phyloP scores from a whole-genome alignment of 2,888 invertebrate species.

The Philaethria dido region DNA sequence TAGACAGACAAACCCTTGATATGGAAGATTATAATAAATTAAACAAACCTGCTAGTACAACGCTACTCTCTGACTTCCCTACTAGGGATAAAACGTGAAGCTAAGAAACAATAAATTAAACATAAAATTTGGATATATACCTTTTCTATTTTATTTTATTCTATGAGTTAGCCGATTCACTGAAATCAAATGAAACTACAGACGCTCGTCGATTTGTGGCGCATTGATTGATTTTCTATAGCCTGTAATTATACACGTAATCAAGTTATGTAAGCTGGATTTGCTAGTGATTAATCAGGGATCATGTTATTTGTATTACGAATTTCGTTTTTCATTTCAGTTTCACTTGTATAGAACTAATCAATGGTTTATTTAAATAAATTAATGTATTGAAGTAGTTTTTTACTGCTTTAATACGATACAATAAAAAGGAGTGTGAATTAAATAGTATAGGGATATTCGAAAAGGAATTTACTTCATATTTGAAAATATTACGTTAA shows the following conservation, averaged over 20 bases:
- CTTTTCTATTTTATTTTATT: slow-evolving; percentile 40
- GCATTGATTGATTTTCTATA: slow-evolving; percentile 43
- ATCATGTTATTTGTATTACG: slow-evolving; percentile 32
- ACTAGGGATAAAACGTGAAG: no score
- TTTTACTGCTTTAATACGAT: not conserved
- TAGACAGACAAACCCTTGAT: no score
- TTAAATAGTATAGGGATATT: no score
- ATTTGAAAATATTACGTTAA: no score
- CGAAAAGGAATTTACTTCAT: no score
- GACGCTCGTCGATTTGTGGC: slow-evolving; percentile 39
- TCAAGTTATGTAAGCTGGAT: slow-evolving; percentile 36
- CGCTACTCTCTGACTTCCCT: no score
- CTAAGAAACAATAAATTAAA: not conserved
- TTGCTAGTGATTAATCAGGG: slow-evolving; percentile 35
- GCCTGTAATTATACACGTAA: slow-evolving; percentile 42
- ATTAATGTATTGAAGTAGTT: not conserved
- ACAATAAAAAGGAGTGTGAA: no score
- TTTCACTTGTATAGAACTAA: slow-evolving; percentile 9
- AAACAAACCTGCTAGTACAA: no score
- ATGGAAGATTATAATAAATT: no score
- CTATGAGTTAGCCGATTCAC: slow-evolving; percentile 63
- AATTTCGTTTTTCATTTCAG: slow-evolving; percentile 18
- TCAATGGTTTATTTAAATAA: not conserved
- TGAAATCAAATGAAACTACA: slow-evolving; percentile 53
- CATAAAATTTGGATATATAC: not conserved